These are phyloP conservation scores for Avahi laniger DNA, from an alignment of 2,797 vertebrate genomes.

Conservation along the genomic window DNA sequence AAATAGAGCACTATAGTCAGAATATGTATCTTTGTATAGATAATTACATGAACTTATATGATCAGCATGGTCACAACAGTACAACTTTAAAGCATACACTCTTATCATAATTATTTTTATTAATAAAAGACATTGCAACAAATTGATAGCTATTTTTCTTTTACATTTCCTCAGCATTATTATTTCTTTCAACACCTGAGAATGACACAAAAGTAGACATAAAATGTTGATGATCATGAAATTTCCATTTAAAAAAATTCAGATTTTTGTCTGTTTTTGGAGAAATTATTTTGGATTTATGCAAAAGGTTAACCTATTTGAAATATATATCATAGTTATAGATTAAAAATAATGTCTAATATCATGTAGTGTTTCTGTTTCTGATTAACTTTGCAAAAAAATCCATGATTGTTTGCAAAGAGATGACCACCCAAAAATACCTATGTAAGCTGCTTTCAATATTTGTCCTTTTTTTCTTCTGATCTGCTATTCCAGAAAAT, in stretches of 20 bases:
- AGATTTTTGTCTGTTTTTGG: neutral
- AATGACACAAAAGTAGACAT: neutral
- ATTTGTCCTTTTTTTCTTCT: neutral
- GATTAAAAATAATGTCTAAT: neutral
- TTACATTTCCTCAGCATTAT: neutral
- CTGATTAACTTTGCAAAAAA: constrained; percentile 25
- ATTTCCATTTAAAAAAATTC: constrained; percentile 9
- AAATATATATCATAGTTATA: neutral
- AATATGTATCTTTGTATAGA: neutral
- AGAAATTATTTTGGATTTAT: constrained; percentile 20
- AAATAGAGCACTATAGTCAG: neutral
- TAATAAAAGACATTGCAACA: neutral
- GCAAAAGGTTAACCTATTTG: neutral
- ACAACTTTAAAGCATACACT: neutral
- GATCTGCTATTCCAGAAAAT: neutral
- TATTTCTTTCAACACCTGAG: constrained; percentile 2
- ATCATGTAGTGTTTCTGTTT: neutral
- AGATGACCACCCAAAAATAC: neutral
- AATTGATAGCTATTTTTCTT: neutral
- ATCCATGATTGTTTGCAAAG: neutral
- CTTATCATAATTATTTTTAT: neutral
- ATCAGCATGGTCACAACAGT: neutral
- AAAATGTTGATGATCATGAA: neutral
- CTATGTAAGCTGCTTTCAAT: neutral
- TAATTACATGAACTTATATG: neutral